A percentile compares a stretch with the other conserved stretches of the same genome.
Evolutionary conservation across 2,113 vertebrate genomes (phyloP).

Genomic region (Nothoprocta pentlandii): DNA sequence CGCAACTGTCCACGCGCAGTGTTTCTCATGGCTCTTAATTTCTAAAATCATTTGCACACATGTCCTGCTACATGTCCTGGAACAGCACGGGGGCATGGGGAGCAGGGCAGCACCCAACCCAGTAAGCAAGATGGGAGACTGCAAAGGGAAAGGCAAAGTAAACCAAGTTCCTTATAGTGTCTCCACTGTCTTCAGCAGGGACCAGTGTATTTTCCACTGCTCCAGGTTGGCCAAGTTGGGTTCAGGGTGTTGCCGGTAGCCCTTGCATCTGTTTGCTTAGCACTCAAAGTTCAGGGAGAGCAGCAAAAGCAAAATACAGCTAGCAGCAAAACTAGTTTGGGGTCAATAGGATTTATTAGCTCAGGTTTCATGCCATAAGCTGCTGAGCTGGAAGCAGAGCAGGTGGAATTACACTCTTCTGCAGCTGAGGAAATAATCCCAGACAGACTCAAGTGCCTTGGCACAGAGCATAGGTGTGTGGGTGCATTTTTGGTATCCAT

Average conservation of each 20-base stretch:
- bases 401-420: not conserved
- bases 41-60: not conserved
- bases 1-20: not conserved
- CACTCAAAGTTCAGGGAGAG: not conserved
- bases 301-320: not conserved
- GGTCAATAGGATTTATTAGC: not conserved
- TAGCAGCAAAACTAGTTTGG: not conserved
- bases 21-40: not conserved
- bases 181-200: not conserved
- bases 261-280: not conserved
- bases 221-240: not conserved
- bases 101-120: not conserved
- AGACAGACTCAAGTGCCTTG: not conserved
- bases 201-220: not conserved
- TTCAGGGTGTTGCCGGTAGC: not conserved
- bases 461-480: not conserved
- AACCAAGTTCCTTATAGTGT: not conserved
- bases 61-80: not conserved
- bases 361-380: not conserved
- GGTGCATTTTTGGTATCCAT: not conserved
- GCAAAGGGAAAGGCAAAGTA: not conserved
- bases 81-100: not conserved
- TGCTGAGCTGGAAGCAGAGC: not conserved
- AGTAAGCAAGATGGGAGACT: not conserved
- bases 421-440: not conserved